A percentile compares a stretch with the other conserved stretches of the same genome.
phyloP scores from a whole-genome alignment of 2,113 vertebrate species.

The Strigops habroptila region DNA sequence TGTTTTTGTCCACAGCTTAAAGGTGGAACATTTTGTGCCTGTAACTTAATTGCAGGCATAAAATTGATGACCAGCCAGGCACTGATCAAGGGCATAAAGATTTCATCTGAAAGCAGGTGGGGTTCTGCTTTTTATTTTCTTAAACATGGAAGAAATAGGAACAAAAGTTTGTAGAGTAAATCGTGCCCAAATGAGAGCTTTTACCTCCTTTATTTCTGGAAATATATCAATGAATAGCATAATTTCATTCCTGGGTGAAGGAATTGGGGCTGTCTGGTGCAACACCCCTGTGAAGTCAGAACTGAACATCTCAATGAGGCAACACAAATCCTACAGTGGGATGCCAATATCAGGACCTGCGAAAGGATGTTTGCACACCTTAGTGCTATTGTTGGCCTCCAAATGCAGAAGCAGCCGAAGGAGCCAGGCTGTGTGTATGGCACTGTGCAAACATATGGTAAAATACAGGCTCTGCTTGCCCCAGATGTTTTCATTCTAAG shows the following conservation, averaged over 20 bases:
- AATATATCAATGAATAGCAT: neutral
- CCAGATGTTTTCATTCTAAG: neutral
- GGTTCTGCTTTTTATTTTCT: neutral
- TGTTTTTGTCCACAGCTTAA: neutral
- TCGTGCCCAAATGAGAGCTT: neutral
- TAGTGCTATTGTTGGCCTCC: neutral
- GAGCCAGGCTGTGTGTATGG: neutral
- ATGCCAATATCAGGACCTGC: neutral
- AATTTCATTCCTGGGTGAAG: neutral
- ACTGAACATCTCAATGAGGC: neutral
- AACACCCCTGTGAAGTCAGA: neutral
- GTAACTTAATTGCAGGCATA: neutral
- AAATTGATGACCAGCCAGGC: conserved; percentile 22
- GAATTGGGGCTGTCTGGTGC: neutral
- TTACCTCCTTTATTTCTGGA: neutral
- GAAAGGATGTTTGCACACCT: neutral
- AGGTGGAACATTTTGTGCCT: neutral
- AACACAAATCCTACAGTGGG: neutral
- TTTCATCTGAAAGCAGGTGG: neutral
- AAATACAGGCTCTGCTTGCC: neutral
- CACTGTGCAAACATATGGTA: neutral
- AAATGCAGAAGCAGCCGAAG: neutral
- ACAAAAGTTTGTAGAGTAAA: neutral
- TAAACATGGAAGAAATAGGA: neutral
- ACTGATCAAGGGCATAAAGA: neutral